Evolutionary conservation across 2,113 vertebrate genomes (phyloP).

Genomic region (Ctenomys sociabilis): DNA sequence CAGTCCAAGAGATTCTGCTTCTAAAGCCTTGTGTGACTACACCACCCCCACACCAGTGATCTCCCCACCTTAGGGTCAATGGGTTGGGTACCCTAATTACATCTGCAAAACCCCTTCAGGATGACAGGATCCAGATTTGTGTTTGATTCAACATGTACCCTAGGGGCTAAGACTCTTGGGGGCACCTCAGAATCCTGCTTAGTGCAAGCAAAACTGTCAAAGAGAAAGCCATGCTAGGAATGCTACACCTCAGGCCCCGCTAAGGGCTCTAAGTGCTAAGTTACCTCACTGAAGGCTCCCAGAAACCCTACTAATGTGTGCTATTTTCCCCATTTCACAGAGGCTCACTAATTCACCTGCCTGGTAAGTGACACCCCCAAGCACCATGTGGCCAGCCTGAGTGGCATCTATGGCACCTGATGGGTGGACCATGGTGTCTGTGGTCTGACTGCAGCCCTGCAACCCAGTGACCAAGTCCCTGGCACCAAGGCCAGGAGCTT

Average conservation of each 20-base stretch:
- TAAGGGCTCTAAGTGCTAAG: neutral
- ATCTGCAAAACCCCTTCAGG: neutral
- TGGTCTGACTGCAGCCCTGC: neutral
- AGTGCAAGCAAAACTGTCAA: accelerated
- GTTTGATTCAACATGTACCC: neutral
- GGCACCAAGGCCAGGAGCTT: neutral
- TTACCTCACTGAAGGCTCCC: neutral
- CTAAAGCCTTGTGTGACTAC: neutral
- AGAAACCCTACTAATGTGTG: neutral
- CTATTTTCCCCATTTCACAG: neutral
- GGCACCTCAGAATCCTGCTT: neutral
- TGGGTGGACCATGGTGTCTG: neutral
- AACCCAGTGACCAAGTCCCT: neutral
- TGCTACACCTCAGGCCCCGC: neutral
- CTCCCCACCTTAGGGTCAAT: neutral
- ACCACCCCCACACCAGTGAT: neutral
- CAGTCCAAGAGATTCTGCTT: neutral
- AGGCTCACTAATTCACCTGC: neutral
- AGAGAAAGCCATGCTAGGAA: neutral
- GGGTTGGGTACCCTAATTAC: neutral
- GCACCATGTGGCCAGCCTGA: neutral
- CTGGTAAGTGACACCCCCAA: neutral
- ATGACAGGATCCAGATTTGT: neutral
- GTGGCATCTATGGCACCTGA: neutral
- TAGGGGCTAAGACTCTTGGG: neutral